These are phyloP conservation scores for Leptopilina myrica DNA, from an alignment of 2,888 invertebrate species.

Conservation along the genomic window DNA sequence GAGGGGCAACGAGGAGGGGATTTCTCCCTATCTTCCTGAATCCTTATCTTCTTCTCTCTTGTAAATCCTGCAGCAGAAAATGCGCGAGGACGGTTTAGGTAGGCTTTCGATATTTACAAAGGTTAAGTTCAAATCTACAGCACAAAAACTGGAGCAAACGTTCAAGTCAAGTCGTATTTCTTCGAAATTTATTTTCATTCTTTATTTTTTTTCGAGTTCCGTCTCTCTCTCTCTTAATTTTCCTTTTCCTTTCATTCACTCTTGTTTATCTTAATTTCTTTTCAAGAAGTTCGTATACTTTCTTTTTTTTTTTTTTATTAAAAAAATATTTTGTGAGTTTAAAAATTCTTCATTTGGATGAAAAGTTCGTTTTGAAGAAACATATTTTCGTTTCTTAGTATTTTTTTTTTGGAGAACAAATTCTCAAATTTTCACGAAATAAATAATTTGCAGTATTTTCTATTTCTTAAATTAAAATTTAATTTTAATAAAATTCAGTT, in stretches of 20 bases:
- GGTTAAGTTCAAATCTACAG: slow-evolving; percentile 35
- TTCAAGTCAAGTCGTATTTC: not conserved
- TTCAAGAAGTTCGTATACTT: too few species aligned
- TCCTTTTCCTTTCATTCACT: not conserved
- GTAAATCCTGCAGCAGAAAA: slow-evolving; percentile 13
- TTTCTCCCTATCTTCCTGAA: slow-evolving; percentile 27
- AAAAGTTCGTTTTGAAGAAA: too few species aligned
- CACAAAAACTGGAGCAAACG: slow-evolving; percentile 34
- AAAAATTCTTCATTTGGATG: too few species aligned
- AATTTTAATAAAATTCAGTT: too few species aligned
- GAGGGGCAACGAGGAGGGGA: slow-evolving; percentile 47
- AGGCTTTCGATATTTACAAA: slow-evolving; percentile 29
- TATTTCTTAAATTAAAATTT: too few species aligned
- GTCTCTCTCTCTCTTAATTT: not conserved
- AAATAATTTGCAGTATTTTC: too few species aligned
- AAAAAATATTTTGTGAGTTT: too few species aligned
- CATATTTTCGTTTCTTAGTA: too few species aligned
- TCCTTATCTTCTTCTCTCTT: slow-evolving; percentile 4
- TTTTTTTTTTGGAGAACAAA: too few species aligned
- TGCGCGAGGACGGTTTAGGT: slow-evolving; percentile 15
- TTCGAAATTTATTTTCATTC: not conserved
- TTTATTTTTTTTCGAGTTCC: too few species aligned
- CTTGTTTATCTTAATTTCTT: not conserved
- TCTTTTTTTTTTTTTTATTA: too few species aligned
- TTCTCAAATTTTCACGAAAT: too few species aligned